Percentiles rank a stretch among this genome's conserved stretches.
Conservation (phyloP, 2,888 invertebrate genomes). For the Mactromeris polynyma region DNA sequence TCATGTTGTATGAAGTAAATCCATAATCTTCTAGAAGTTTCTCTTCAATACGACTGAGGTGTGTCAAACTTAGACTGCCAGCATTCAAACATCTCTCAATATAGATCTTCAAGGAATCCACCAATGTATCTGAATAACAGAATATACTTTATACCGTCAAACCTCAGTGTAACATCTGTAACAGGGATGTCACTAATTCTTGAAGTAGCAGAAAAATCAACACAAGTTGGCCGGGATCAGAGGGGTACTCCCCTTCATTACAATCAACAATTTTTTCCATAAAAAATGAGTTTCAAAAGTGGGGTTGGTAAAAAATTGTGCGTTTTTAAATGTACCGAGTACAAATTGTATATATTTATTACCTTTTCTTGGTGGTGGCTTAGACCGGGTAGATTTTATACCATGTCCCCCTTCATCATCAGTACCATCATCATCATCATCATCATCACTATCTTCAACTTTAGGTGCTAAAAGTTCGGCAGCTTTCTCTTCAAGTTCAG, state of each 20-base stretch:
- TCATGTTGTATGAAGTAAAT: conserved; percentile 76
- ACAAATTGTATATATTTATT: background rate
- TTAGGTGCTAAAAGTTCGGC: conserved; percentile 71
- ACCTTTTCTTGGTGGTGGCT: conserved; percentile 34
- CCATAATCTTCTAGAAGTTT: conserved; percentile 82
- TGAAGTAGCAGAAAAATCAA: no score
- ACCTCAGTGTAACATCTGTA: no score
- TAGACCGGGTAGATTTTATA: background rate
- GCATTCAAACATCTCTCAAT: conserved; percentile 81
- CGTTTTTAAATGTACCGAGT: no score
- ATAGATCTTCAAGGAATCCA: conserved; percentile 78
- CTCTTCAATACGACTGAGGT: conserved; percentile 83
- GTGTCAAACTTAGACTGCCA: conserved; percentile 79
- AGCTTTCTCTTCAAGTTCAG: conserved; percentile 76
- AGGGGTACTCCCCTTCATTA: no score
- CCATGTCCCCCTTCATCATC: conserved; percentile 24
- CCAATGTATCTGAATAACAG: conserved; percentile 66
- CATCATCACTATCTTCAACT: conserved; percentile 47
- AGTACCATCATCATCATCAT: conserved; percentile 35
- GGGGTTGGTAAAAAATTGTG: no score
- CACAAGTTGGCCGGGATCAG: no score
- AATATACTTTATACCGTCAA: background rate
- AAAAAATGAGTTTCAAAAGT: no score
- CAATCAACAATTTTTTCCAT: no score
- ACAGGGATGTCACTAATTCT: no score